Evolutionary conservation across 2,113 vertebrate species (phyloP).

Genomic region (Ciconia stormi): DNA sequence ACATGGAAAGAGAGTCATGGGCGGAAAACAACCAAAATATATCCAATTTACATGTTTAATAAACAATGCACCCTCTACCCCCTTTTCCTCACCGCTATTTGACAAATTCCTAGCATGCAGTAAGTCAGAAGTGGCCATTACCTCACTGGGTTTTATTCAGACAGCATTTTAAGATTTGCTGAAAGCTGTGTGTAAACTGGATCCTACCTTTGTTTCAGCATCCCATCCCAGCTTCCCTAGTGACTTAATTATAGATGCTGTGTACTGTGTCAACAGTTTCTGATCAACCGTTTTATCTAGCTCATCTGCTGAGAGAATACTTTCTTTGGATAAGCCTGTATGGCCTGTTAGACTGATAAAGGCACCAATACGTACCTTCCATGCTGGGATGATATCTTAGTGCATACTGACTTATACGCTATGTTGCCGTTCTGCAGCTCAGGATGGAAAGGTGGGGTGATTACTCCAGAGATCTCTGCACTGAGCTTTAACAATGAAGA

Average conservation of each 20-base stretch:
- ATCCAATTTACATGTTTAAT: background rate
- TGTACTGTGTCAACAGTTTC: constrained; percentile 22
- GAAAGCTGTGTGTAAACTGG: constrained; percentile 18
- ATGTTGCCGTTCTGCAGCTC: background rate
- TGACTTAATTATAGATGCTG: constrained; percentile 64
- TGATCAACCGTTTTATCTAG: background rate
- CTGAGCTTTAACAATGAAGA: constrained; percentile 40
- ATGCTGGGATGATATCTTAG: background rate
- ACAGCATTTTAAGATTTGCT: background rate
- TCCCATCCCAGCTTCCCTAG: constrained; percentile 16
- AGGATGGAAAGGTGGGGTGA: background rate
- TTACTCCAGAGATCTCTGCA: constrained; percentile 6
- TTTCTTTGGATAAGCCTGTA: background rate
- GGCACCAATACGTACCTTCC: background rate
- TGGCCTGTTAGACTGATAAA: constrained; percentile 31
- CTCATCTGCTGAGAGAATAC: constrained; percentile 36
- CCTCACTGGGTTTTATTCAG: background rate
- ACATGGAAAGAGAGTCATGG: background rate
- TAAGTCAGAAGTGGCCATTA: background rate
- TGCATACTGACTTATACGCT: background rate
- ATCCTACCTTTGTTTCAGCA: constrained; percentile 13
- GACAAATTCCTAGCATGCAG: background rate
- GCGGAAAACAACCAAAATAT: background rate
- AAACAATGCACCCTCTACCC: background rate
- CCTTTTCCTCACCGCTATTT: background rate